phyloP scores from a whole-genome alignment of 2,113 vertebrate species.

The Terrapene triunguis region DNA sequence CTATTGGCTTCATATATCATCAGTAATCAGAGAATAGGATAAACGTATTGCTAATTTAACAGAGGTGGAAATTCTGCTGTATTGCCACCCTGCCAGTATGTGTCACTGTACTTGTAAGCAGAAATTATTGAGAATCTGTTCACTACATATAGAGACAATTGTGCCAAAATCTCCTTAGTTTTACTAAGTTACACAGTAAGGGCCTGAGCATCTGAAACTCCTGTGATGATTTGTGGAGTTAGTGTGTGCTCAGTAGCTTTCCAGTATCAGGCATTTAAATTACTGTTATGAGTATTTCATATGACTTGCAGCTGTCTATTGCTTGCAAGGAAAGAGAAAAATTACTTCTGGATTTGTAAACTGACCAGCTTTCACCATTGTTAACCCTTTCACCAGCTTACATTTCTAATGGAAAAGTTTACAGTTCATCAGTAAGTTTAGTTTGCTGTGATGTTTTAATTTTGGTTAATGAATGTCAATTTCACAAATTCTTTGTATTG shows the following conservation, averaged over 20 bases:
- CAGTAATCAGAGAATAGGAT: neutral
- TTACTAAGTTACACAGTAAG: neutral
- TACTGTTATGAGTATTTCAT: neutral
- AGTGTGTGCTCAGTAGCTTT: neutral
- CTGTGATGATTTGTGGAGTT: neutral
- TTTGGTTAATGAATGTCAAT: conserved; percentile 55
- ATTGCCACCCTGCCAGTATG: neutral
- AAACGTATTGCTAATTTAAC: neutral
- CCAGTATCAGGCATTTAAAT: neutral
- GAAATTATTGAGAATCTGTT: neutral
- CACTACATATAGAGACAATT: neutral
- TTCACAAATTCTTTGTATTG: conserved; percentile 30
- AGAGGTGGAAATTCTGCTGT: neutral
- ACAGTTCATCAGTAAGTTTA: conserved; percentile 91
- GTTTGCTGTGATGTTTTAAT: conserved; percentile 77
- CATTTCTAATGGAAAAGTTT: conserved; percentile 87
- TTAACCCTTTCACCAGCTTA: conserved; percentile 90
- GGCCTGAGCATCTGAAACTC: neutral
- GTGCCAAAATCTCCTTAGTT: neutral
- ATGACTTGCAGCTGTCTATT: neutral
- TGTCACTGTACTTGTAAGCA: neutral
- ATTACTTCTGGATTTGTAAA: conserved; percentile 41
- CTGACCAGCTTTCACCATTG: conserved; percentile 67
- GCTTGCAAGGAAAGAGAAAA: neutral
- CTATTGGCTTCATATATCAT: neutral